Percentiles rank a stretch among this genome's conserved stretches.
Evolutionary conservation across 1,140 invertebrate species (phyloP).

Genomic region (Caenorhabditis tropicalis): DNA sequence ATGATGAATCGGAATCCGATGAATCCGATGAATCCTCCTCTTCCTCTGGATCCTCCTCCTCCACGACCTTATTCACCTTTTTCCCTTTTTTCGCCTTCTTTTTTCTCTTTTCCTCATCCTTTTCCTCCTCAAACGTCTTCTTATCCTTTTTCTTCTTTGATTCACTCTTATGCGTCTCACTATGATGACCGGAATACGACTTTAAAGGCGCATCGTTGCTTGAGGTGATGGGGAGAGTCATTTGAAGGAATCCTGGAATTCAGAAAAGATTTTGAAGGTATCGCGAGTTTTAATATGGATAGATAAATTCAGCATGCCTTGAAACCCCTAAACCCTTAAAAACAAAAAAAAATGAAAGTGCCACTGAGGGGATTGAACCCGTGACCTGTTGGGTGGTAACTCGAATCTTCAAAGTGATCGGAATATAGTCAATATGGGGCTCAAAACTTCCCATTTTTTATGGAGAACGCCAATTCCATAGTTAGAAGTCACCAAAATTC

Average conservation of each 20-base stretch:
- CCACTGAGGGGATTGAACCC: too few relatives aligned
- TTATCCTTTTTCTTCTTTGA: slow-evolving; percentile 16
- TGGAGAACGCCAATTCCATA: too few relatives aligned
- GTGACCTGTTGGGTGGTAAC: too few relatives aligned
- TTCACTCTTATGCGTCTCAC: neutral
- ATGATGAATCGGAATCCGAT: neutral
- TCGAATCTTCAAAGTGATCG: too few relatives aligned
- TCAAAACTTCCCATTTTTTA: too few relatives aligned
- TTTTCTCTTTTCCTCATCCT: neutral
- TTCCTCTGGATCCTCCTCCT: neutral
- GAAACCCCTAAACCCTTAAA: too few relatives aligned
- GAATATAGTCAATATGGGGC: too few relatives aligned
- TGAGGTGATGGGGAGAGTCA: neutral
- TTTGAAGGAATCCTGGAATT: neutral
- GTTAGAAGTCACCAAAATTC: too few relatives aligned
- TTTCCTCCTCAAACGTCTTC: slow-evolving; percentile 1
- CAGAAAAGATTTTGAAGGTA: neutral
- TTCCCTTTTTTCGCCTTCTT: neutral
- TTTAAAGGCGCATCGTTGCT: neutral
- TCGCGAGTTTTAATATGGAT: neutral
- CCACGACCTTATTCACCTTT: neutral
- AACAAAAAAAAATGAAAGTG: too few relatives aligned
- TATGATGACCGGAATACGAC: neutral
- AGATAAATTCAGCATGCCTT: too few relatives aligned
- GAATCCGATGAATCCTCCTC: neutral